These are phyloP conservation scores for Microctonus brassicae DNA, from an alignment of 2,888 invertebrate genomes.

Conservation along the genomic window DNA sequence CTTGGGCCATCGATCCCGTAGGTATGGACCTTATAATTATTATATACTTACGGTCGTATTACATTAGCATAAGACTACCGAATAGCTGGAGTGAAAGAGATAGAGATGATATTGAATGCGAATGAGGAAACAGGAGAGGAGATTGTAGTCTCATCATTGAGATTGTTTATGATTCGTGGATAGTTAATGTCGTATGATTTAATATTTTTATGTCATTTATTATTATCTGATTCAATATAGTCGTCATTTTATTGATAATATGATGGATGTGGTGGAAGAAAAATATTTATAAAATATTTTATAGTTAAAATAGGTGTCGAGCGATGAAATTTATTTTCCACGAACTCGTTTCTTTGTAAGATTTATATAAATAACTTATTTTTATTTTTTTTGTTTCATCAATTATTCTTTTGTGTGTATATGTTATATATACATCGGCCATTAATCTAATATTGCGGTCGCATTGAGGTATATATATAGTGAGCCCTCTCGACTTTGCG, in stretches of 20 bases:
- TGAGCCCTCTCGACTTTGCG: constrained; percentile 55
- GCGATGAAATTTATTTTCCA: background rate
- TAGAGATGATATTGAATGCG: constrained; percentile 14
- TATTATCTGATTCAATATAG: background rate
- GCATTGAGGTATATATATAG: constrained; percentile 27
- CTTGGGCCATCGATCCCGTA: constrained; percentile 35
- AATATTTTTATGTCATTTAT: background rate
- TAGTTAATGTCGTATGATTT: constrained; percentile 1
- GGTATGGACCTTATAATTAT: constrained; percentile 43
- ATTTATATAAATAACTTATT: background rate
- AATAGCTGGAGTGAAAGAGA: constrained; percentile 29
- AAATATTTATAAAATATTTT: too few species aligned
- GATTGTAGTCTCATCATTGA: constrained; percentile 7
- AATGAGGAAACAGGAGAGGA: constrained; percentile 13
- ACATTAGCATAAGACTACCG: constrained; percentile 47
- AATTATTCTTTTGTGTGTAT: background rate
- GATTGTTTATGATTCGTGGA: constrained; percentile 24
- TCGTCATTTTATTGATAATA: background rate
- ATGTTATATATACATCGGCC: constrained; percentile 53
- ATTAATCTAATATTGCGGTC: constrained; percentile 65
- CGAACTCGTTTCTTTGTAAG: background rate
- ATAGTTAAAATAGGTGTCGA: background rate
- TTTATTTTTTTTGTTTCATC: background rate
- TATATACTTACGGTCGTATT: constrained; percentile 45
- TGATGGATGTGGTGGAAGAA: background rate